Percentiles rank a stretch among this genome's conserved stretches.
Conservation (phyloP, 2,797 vertebrate genomes). For the Parotocinclus haroldoi region DNA sequence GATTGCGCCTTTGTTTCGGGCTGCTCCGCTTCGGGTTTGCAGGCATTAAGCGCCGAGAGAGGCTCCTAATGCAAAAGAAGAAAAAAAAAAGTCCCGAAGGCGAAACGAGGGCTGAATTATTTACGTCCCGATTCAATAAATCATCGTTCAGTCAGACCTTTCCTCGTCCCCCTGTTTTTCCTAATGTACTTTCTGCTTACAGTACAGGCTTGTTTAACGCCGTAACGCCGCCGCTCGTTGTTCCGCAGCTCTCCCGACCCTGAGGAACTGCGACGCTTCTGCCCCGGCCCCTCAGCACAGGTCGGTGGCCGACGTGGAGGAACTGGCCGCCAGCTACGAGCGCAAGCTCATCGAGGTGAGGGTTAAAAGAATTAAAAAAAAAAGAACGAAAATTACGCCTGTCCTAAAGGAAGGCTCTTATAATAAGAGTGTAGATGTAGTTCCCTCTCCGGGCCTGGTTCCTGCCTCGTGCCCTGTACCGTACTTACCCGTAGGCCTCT, state of each 20-base stretch:
- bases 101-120: too few species aligned
- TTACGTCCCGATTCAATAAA: constrained; percentile 6
- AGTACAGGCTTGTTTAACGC: too few species aligned
- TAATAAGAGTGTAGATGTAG: too few species aligned
- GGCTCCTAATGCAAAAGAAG: too few species aligned
- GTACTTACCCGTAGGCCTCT: too few species aligned
- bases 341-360: constrained; percentile 97
- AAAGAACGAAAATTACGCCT: too few species aligned
- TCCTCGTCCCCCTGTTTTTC: neutral
- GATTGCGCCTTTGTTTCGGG: constrained; percentile 60
- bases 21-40: constrained; percentile 34
- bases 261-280: constrained; percentile 79
- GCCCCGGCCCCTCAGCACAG: constrained; percentile 77
- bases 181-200: neutral
- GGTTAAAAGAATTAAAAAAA: too few species aligned
- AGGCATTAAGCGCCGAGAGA: constrained; percentile 14
- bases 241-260: constrained; percentile 71
- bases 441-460: too few species aligned
- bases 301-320: constrained; percentile 83
- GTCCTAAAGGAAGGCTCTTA: too few species aligned
- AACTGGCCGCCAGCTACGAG: constrained; percentile 88
- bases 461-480: too few species aligned
- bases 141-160: constrained; percentile 5
- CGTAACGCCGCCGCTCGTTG: neutral
- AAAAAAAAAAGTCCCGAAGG: too few species aligned